phyloP scores from a whole-genome alignment of 2,888 invertebrate species.

The Diogma glabrata region DNA sequence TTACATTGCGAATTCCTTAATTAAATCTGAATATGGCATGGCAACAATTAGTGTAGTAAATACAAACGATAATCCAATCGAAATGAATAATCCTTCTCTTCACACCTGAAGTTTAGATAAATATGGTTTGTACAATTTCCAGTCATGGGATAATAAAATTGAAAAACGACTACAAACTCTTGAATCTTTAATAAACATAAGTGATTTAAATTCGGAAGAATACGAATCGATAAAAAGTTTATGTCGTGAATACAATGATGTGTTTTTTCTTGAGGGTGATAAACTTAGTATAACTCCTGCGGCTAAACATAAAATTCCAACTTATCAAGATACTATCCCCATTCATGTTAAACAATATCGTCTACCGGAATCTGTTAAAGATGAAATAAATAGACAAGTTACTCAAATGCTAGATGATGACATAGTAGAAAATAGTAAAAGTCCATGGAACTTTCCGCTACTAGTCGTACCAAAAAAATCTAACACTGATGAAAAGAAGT shows the following conservation, averaged over 20 bases:
- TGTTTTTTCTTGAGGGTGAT: conserved; percentile 24
- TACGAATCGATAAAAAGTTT: neutral
- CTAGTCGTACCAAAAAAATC: conserved; percentile 1
- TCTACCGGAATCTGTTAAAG: neutral
- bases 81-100: no score
- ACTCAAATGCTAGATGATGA: neutral
- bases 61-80: no score
- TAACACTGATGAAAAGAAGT: neutral
- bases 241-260: conserved; percentile 17
- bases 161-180: neutral
- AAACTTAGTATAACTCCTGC: conserved; percentile 24
- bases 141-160: neutral
- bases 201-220: neutral
- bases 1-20: no score
- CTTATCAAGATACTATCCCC: neutral
- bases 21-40: no score
- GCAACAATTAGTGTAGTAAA: no score
- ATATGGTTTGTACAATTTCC: neutral
- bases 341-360: conserved; percentile 9
- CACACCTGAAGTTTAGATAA: no score
- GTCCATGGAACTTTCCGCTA: neutral
- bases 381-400: neutral
- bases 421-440: neutral
- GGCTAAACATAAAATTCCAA: neutral
- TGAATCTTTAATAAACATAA: neutral